Percentiles rank a stretch among this genome's conserved stretches.
Conservation (phyloP, 2,888 invertebrate species). For the Drosophila kambysellisi region DNA sequence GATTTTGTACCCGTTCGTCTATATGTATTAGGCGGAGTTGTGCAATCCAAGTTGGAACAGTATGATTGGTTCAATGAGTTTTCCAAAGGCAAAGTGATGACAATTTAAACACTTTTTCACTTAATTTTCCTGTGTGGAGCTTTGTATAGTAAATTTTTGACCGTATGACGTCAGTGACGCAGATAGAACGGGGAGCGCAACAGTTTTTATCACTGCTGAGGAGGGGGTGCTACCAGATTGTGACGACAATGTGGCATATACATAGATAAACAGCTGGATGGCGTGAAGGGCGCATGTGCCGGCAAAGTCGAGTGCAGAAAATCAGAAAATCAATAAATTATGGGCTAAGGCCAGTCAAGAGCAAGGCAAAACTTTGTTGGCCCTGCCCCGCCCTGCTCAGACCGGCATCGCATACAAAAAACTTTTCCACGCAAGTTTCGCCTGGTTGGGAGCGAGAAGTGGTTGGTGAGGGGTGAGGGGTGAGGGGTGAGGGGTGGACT, state of each 20-base stretch:
- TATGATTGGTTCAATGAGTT: conserved; percentile 53
- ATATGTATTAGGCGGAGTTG: conserved; percentile 34
- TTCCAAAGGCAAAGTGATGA: neutral
- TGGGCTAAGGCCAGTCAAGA: conserved; percentile 82
- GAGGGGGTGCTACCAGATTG: conserved; percentile 14
- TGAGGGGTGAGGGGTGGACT: neutral
- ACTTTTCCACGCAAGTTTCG: conserved; percentile 40
- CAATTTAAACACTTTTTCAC: conserved; percentile 1
- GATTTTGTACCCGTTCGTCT: conserved; percentile 36
- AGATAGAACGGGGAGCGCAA: conserved; percentile 28
- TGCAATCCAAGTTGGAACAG: conserved; percentile 30
- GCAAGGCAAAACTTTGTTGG: conserved; percentile 74
- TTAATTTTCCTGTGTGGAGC: neutral
- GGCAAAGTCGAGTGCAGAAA: conserved; percentile 43
- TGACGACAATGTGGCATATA: conserved; percentile 49
- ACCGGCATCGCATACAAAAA: conserved; percentile 21
- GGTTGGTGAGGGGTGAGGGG: no score
- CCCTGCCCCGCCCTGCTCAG: conserved; percentile 39
- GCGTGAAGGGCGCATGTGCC: conserved; percentile 73
- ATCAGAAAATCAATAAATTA: conserved; percentile 81
- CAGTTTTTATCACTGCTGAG: conserved; percentile 37
- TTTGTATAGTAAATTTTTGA: conserved; percentile 1
- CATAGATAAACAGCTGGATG: conserved; percentile 45
- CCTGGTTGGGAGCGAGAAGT: neutral
- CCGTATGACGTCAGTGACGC: conserved; percentile 51